phyloP scores from a whole-genome alignment of 2,113 vertebrate species.

The Erpornis zantholeuca region DNA sequence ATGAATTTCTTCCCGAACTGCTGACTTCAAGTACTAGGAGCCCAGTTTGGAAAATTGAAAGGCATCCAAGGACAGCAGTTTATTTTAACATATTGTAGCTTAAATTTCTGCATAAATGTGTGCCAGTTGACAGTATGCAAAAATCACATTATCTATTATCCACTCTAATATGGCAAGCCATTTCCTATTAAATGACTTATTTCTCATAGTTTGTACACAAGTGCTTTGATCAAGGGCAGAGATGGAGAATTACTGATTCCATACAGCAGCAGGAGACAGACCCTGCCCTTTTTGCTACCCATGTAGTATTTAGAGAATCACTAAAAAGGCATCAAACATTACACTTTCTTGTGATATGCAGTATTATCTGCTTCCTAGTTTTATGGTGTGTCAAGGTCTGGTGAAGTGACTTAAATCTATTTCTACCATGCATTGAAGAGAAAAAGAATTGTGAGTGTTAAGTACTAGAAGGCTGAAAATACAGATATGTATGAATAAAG shows the following conservation, averaged over 20 bases:
- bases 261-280: background rate
- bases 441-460: background rate
- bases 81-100: background rate
- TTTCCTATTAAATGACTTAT: background rate
- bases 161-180: background rate
- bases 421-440: background rate
- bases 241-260: background rate
- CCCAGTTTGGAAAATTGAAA: background rate
- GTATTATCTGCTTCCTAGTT: background rate
- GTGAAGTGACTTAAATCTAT: background rate
- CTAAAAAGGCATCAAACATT: background rate
- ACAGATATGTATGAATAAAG: background rate
- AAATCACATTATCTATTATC: background rate
- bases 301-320: rapidly evolving
- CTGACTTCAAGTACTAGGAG: background rate
- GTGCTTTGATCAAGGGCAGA: background rate
- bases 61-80: background rate
- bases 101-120: background rate
- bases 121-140: background rate
- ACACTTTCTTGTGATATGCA: background rate
- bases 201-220: background rate
- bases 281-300: background rate
- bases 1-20: background rate
- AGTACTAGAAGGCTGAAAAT: background rate
- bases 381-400: background rate